Evolutionary conservation across 2,113 vertebrate species (phyloP).

Genomic region (Sprattus sprattus): DNA sequence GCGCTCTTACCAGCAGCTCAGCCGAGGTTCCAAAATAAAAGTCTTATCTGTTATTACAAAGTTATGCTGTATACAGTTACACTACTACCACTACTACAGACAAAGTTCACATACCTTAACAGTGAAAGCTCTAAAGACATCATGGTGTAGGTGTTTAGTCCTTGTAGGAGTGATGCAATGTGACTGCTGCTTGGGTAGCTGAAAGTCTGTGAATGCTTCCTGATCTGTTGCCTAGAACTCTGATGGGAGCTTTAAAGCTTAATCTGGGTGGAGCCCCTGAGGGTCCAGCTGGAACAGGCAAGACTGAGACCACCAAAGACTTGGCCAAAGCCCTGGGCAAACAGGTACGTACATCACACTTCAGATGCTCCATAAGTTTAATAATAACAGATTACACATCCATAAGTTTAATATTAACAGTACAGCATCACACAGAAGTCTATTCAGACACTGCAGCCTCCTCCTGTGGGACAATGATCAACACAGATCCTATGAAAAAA

Average conservation of each 20-base stretch:
- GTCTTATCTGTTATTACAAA: too few species aligned
- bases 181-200: background rate
- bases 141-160: too few species aligned
- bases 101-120: too few species aligned
- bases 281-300: conserved; percentile 93
- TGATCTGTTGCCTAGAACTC: conserved; percentile 70
- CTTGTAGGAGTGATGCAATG: background rate
- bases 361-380: background rate
- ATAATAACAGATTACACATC: too few species aligned
- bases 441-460: background rate
- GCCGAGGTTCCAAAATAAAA: too few species aligned
- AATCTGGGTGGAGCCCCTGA: conserved; percentile 92
- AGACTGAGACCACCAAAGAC: conserved; percentile 96
- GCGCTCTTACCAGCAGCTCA: too few species aligned
- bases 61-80: too few species aligned
- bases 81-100: too few species aligned
- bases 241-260: conserved; percentile 92
- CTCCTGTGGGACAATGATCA: too few species aligned
- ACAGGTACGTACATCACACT: conserved; percentile 71
- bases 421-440: conserved; percentile 15
- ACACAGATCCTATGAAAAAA: background rate
- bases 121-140: too few species aligned
- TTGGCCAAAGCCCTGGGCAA: conserved; percentile 93
- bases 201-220: background rate
- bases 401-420: too few species aligned